These are phyloP conservation scores for Bovichtus variegatus DNA, from an alignment of 2,797 vertebrate species.

Conservation along the genomic window DNA sequence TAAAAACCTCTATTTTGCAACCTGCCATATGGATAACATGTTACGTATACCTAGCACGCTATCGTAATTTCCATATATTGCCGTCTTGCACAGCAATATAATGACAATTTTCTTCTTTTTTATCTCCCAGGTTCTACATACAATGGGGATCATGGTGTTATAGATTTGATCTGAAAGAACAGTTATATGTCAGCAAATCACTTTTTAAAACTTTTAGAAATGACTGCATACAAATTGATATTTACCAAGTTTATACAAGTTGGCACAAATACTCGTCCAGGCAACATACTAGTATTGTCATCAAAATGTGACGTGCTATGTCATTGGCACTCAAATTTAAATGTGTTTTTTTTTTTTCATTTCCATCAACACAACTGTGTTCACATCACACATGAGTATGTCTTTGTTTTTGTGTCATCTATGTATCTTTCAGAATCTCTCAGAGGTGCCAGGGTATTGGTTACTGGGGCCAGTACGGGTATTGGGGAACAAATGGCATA, in stretches of 20 bases:
- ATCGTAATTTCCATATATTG: too few relatives aligned
- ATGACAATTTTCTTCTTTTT: too few relatives aligned
- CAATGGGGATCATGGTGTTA: too few relatives aligned
- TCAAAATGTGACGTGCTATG: background rate
- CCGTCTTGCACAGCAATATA: too few relatives aligned
- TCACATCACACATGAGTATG: background rate
- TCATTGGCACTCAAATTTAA: background rate
- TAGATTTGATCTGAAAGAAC: background rate
- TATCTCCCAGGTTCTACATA: background rate
- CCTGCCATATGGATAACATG: too few relatives aligned
- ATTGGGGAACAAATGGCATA: slow-evolving; percentile 87
- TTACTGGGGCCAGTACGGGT: slow-evolving; percentile 86
- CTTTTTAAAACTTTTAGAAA: background rate
- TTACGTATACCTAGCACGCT: too few relatives aligned
- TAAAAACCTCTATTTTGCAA: background rate
- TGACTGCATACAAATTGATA: background rate
- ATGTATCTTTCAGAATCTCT: slow-evolving; percentile 73
- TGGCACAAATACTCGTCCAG: background rate
- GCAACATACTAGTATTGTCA: background rate
- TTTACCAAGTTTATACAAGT: background rate
- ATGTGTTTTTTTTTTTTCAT: background rate
- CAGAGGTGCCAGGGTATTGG: slow-evolving; percentile 78
- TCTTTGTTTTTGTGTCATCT: background rate
- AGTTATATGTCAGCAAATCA: background rate
- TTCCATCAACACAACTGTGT: background rate